A percentile compares a stretch with the other conserved stretches of the same genome.
Evolutionary conservation across 2,797 vertebrate species (phyloP).

Genomic region (Vespertilio murinus): DNA sequence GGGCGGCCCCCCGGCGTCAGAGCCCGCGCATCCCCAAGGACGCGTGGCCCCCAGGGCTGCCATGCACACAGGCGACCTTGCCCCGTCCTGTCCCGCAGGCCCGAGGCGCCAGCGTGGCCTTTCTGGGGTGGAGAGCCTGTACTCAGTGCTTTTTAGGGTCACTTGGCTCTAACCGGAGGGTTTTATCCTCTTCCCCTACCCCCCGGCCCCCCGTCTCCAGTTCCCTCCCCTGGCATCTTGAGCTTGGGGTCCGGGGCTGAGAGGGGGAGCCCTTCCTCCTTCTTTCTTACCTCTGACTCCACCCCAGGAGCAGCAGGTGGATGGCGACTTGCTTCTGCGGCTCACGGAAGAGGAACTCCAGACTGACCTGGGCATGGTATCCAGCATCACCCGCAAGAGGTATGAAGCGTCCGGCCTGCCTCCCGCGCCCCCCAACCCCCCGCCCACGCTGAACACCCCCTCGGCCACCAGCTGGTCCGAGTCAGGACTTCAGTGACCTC

Average conservation of each 20-base stretch:
- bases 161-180: neutral
- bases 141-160: neutral
- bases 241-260: neutral
- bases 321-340: constrained; percentile 94
- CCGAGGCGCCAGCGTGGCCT: neutral
- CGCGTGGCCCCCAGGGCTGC: neutral
- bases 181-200: neutral
- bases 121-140: neutral
- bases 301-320: constrained; percentile 93
- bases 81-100: neutral
- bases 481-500: neutral
- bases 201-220: neutral
- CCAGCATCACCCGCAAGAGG: constrained; percentile 93
- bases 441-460: neutral
- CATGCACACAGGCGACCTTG: neutral
- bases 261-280: neutral
- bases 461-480: neutral
- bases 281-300: constrained; percentile 39
- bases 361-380: constrained; percentile 90
- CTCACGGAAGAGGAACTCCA: constrained; percentile 92
- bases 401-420: constrained; percentile 49
- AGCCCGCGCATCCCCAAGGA: neutral
- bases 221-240: neutral
- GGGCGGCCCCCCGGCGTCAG: neutral
- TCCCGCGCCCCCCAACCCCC: neutral